Evolutionary conservation across 1,140 invertebrate species (phyloP).

Genomic region (Zaprionus ornatus): DNA sequence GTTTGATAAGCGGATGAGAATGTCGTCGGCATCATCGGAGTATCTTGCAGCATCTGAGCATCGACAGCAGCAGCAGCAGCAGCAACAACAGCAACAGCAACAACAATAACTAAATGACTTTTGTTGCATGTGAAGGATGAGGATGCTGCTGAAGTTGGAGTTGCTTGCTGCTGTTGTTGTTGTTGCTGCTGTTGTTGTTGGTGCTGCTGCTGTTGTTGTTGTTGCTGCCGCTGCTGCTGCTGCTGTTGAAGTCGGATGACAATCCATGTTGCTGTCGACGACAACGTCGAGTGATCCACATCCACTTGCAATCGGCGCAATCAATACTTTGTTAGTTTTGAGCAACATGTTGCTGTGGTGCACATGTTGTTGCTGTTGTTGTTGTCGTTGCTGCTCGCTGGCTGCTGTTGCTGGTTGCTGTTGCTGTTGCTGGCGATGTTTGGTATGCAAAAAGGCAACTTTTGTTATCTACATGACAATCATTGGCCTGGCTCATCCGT

Average conservation of each 20-base stretch:
- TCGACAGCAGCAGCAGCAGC: slow-evolving; percentile 32
- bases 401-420: slow-evolving; percentile 21
- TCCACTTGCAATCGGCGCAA: slow-evolving; percentile 78
- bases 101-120: slow-evolving; percentile 79
- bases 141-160: slow-evolving; percentile 31
- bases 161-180: not conserved
- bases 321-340: slow-evolving; percentile 82
- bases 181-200: not conserved
- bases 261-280: slow-evolving; percentile 76
- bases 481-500: slow-evolving; percentile 75
- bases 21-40: slow-evolving; percentile 66
- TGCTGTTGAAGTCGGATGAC: slow-evolving; percentile 64
- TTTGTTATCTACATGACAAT: slow-evolving; percentile 81
- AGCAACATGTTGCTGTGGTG: slow-evolving; percentile 76
- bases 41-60: slow-evolving; percentile 53
- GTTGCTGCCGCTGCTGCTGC: slow-evolving; percentile 33
- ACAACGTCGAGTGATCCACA: slow-evolving; percentile 75
- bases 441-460: slow-evolving; percentile 81
- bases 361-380: slow-evolving; percentile 39
- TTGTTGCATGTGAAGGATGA: slow-evolving; percentile 69
- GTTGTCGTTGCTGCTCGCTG: slow-evolving; percentile 5
- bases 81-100: slow-evolving; percentile 45
- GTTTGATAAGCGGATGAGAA: slow-evolving; percentile 83
- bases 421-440: slow-evolving; percentile 60
- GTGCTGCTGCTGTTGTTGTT: slow-evolving; percentile 1